Conservation (phyloP, 2,113 vertebrate species). For the Artemisiospiza belli region DNA sequence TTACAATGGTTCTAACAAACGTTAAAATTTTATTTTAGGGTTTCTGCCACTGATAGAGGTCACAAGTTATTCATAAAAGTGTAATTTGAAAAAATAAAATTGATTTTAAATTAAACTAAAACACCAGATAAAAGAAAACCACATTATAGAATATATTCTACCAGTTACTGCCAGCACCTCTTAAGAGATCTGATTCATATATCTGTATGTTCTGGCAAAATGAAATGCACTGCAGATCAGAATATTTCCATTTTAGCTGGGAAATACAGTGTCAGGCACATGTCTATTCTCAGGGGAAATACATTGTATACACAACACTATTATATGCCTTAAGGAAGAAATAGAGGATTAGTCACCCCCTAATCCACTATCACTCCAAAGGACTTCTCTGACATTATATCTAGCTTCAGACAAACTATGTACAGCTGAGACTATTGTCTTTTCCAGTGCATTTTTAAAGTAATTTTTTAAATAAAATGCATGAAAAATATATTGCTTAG, state of each 20-base stretch:
- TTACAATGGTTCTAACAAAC: neutral
- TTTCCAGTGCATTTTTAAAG: neutral
- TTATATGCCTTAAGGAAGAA: neutral
- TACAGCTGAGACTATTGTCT: neutral
- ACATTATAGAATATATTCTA: neutral
- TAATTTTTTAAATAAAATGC: neutral
- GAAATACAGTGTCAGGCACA: neutral
- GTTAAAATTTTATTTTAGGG: neutral
- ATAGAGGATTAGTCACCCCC: neutral
- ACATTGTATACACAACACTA: neutral
- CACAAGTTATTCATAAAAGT: neutral
- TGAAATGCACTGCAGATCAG: neutral
- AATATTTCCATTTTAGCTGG: neutral
- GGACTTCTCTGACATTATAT: neutral
- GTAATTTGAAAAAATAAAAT: neutral
- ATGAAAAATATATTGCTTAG: neutral
- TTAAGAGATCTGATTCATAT: neutral
- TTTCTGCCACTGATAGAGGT: neutral
- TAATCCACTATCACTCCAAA: neutral
- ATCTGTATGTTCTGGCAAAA: neutral
- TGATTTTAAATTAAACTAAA: neutral
- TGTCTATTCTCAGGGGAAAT: neutral
- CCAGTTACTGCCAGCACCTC: rapidly evolving
- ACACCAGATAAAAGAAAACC: neutral
- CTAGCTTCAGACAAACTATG: neutral